Conservation (phyloP, 2,113 vertebrate species). For the Onychostoma macrolepis region DNA sequence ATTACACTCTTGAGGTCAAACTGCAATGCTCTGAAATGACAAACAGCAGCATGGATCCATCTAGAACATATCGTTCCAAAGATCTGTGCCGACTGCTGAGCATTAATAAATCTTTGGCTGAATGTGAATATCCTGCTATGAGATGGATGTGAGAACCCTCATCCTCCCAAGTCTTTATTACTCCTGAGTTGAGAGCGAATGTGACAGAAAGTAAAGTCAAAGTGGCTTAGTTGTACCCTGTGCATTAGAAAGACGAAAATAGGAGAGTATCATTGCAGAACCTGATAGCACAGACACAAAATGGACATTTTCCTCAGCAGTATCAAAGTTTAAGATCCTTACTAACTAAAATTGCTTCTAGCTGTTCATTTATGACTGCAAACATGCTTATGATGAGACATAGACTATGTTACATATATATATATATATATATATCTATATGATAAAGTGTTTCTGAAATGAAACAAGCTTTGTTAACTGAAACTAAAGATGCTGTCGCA, state of each 20-base stretch:
- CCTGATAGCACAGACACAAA: not conserved
- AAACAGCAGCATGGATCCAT: not conserved
- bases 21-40: conserved; percentile 17
- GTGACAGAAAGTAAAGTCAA: conserved; percentile 18
- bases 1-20: conserved; percentile 30
- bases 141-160: conserved; percentile 6
- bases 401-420: not conserved
- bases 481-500: not conserved
- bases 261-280: not conserved
- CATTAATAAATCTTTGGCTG: conserved; percentile 52
- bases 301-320: not conserved
- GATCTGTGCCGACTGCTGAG: not conserved
- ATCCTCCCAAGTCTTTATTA: conserved; percentile 31
- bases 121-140: conserved; percentile 36
- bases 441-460: not conserved
- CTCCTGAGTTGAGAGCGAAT: conserved; percentile 46
- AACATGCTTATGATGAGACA: conserved; percentile 20
- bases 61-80: not conserved
- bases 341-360: not conserved
- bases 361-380: conserved; percentile 5
- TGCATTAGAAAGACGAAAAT: conserved; percentile 11
- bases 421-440: conserved; percentile 10
- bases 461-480: not conserved
- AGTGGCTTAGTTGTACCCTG: conserved; percentile 41
- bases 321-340: not conserved